Base-by-base conservation (phyloP, 1,140 invertebrate genomes). In the Zaprionus tsacasi region DNA sequence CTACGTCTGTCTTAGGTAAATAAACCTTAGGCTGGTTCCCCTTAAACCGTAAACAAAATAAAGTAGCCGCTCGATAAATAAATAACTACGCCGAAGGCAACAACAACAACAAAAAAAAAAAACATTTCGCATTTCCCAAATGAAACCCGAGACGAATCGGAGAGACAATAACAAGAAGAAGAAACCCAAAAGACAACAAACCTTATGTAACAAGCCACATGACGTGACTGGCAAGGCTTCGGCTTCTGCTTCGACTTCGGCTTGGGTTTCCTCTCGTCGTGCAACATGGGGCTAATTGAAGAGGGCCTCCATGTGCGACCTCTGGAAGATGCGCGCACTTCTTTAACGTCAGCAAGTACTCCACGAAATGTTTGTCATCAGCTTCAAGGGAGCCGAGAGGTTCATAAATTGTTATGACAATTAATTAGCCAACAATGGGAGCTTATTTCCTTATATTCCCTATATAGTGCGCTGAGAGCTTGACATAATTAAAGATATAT, bases 211-310 rank as follows among this genome's bases (percentile, higher is more conserved):
- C 27, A 54, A 52, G 61, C 48, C 50, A 64, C 52, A 70, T 80
- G 76, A 87, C 80, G 67, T 89, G 85, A 88, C 81, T 80, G 81
- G 85, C 83, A 89, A 88, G 82, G 78, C 80, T 83, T 82, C 60
- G 38, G 33, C 27, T 56, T 27, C 48, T 7, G 15, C 36, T 54
- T 72, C 48, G 8, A 3, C 27, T 38, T 56, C 40, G 13, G 4
- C 35, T 57, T 57, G n/a, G 38, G 11, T 27, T 35, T 25, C 30
- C 6, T 52, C 59, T 52, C 33, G 13, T 15, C 33, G 7, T 33
- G 52, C 27, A 55, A 55, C 52, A 8, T 64, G n/a, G 15, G 12
- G 33, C 60, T 64, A 35, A 36, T 57, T 17, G 35, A 21, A 13
- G 4, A 38, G 36, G 38, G 58, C 50, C 36, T 57, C 21, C 52